Evolutionary conservation across 2,888 invertebrate genomes (phyloP).

Genomic region (Monochamus alternatus): DNA sequence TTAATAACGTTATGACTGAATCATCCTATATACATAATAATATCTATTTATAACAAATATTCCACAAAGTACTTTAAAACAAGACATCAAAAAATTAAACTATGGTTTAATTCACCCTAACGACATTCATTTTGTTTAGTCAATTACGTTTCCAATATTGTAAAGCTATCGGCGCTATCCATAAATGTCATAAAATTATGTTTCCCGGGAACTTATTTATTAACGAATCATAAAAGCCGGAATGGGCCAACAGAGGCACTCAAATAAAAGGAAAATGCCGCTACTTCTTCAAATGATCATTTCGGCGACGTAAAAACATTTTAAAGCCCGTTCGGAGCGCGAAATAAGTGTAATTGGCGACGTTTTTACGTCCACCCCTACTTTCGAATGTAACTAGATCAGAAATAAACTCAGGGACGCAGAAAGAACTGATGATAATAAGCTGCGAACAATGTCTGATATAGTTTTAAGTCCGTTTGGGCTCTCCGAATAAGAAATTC

Average conservation of each 20-base stretch:
- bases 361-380: conserved; percentile 51
- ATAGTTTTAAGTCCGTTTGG: no score
- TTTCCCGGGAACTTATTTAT: conserved; percentile 45
- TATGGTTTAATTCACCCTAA: no score
- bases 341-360: conserved; percentile 57
- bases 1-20: no score
- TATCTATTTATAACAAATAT: no score
- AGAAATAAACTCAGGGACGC: background rate
- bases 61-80: no score
- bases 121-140: conserved; percentile 12
- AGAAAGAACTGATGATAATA: background rate
- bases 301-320: conserved; percentile 53
- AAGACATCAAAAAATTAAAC: no score
- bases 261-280: conserved; percentile 33
- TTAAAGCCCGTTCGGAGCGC: conserved; percentile 54
- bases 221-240: conserved; percentile 45
- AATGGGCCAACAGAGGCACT: conserved; percentile 40
- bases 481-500: no score
- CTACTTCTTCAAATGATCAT: conserved; percentile 45
- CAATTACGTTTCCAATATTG: conserved; percentile 12
- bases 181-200: conserved; percentile 35
- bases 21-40: no score
- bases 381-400: conserved; percentile 14
- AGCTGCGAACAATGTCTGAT: no score
- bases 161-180: conserved; percentile 24